Conservation (phyloP, 2,888 invertebrate species). For the Microctonus aethiopoides region DNA sequence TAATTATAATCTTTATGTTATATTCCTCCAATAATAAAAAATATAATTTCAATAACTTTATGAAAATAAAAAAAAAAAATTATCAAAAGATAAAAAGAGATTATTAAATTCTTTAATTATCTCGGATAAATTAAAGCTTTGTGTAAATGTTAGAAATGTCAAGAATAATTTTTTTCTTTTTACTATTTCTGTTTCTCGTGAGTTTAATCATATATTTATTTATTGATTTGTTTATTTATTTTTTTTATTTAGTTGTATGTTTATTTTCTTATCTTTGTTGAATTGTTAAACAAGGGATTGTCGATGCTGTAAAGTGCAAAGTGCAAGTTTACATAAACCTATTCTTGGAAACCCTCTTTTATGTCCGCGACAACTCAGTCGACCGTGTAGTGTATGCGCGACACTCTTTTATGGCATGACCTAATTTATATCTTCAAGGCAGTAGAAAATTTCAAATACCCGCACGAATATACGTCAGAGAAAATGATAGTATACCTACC, state of each 20-base stretch:
- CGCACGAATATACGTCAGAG: not conserved
- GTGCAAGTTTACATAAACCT: not conserved
- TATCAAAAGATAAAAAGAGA: too few species aligned
- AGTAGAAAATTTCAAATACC: not conserved
- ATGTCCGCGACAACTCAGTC: not conserved
- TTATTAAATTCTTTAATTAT: too few species aligned
- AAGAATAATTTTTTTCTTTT: too few species aligned
- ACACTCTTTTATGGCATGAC: not conserved
- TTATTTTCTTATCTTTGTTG: not conserved
- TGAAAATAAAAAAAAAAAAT: too few species aligned
- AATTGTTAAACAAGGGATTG: not conserved
- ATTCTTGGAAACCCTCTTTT: not conserved
- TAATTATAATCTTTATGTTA: too few species aligned
- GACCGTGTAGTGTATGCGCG: not conserved
- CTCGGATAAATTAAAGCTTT: too few species aligned
- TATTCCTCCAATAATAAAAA: too few species aligned
- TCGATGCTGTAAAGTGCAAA: not conserved
- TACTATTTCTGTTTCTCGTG: too few species aligned
- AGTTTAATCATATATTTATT: too few species aligned
- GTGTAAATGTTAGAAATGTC: too few species aligned
- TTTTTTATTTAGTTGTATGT: not conserved
- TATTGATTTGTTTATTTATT: too few species aligned
- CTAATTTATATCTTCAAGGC: not conserved
- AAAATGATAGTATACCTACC: not conserved
- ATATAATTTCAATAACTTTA: too few species aligned